Percentiles rank a stretch among this genome's conserved stretches.
These are phyloP conservation scores for Brotula barbata DNA, from an alignment of 2,797 vertebrate genomes.

Conservation along the genomic window DNA sequence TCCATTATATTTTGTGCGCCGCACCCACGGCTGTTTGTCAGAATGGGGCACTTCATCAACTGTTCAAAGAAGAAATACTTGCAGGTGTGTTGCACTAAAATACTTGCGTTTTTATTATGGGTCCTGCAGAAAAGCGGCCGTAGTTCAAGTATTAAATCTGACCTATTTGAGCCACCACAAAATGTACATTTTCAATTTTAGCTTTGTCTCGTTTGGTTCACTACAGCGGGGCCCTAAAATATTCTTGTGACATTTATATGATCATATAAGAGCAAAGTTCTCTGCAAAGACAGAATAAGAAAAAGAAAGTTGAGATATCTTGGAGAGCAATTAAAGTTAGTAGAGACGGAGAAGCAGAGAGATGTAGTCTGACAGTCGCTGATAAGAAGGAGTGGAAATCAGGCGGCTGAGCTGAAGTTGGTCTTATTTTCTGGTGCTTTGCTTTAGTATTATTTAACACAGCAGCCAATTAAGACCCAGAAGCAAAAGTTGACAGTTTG, in stretches of 20 bases:
- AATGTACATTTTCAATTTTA: too few species aligned
- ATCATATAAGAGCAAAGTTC: background rate
- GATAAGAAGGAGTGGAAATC: conserved; percentile 59
- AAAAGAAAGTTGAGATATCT: conserved; percentile 31
- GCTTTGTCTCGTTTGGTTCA: too few species aligned
- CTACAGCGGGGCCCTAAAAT: background rate
- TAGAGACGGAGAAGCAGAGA: conserved; percentile 23
- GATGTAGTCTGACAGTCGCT: conserved; percentile 54
- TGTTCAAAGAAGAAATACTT: background rate
- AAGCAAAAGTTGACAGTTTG: conserved; percentile 19
- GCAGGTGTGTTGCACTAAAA: too few species aligned
- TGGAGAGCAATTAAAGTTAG: conserved; percentile 51
- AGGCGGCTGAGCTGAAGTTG: conserved; percentile 34
- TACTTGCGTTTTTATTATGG: background rate
- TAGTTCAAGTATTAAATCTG: background rate
- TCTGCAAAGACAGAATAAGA: background rate
- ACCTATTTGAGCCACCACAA: too few species aligned
- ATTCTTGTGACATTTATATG: background rate
- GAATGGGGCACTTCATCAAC: background rate
- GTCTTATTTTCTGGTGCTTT: conserved; percentile 32
- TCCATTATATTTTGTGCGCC: conserved; percentile 1
- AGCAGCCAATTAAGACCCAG: conserved; percentile 37
- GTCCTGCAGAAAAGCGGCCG: background rate
- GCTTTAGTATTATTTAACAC: conserved; percentile 40
- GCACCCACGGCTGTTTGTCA: conserved; percentile 5